A percentile compares a stretch with the other conserved stretches of the same genome.
Evolutionary conservation across 2,113 vertebrate genomes (phyloP).

Genomic region (Oryzias melastigma): DNA sequence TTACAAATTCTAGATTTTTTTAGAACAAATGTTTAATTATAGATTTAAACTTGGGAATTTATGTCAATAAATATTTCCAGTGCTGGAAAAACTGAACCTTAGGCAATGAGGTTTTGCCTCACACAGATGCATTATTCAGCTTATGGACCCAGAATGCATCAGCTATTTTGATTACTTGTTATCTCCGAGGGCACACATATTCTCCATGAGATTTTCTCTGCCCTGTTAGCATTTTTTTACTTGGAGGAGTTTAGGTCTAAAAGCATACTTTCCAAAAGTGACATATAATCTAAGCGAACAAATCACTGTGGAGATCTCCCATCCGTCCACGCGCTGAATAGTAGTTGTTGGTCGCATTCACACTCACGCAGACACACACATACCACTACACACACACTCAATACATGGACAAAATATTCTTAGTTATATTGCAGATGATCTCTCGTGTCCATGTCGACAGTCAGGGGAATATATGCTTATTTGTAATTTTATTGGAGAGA

Average conservation of each 20-base stretch:
- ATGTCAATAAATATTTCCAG: no score
- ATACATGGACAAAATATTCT: constrained; percentile 22
- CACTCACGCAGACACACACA: constrained; percentile 18
- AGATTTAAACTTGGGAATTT: no score
- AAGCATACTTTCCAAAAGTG: constrained; percentile 76
- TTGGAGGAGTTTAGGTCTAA: constrained; percentile 60
- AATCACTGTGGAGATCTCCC: constrained; percentile 71
- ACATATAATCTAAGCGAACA: constrained; percentile 80
- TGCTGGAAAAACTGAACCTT: no score
- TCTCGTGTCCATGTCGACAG: constrained; percentile 53
- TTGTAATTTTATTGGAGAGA: constrained; percentile 68
- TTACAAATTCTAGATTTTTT: no score
- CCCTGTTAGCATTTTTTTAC: constrained; percentile 1
- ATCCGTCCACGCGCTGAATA: constrained; percentile 53
- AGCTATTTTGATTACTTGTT: constrained; percentile 17
- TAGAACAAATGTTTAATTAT: no score
- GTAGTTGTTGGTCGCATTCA: constrained; percentile 45
- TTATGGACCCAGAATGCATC: constrained; percentile 3
- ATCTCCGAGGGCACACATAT: constrained; percentile 17
- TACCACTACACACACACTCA: constrained; percentile 5
- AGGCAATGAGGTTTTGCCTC: background rate
- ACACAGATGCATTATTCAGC: background rate
- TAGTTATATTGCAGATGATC: constrained; percentile 60
- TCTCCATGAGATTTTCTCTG: background rate
- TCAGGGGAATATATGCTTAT: constrained; percentile 70